These are phyloP conservation scores for Chydorus sphaericus DNA, from an alignment of 2,888 invertebrate species.

Conservation along the genomic window DNA sequence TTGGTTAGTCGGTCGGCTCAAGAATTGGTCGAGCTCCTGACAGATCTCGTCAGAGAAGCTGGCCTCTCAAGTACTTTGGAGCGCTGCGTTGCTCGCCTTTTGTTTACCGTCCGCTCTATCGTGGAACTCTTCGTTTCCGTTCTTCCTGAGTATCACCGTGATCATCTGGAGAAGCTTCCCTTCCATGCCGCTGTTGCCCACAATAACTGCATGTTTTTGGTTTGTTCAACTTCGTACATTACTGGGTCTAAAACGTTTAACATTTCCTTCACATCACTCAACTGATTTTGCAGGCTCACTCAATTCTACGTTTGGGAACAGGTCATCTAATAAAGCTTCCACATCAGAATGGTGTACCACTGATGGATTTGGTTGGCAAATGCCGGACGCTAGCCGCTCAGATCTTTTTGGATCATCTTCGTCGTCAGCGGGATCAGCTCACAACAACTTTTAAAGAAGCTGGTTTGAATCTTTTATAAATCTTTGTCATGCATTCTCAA, in stretches of 20 bases:
- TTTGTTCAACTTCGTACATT: too few species aligned
- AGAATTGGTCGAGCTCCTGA: slow-evolving; percentile 26
- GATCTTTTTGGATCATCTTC: slow-evolving; percentile 55
- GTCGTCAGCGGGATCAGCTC: slow-evolving; percentile 57
- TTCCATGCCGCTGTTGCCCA: slow-evolving; percentile 75
- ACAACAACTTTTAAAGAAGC: slow-evolving; percentile 57
- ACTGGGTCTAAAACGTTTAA: too few species aligned
- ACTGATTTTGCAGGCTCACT: too few species aligned
- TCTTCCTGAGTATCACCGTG: slow-evolving; percentile 64
- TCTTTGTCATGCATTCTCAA: too few species aligned
- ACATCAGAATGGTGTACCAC: slow-evolving; percentile 40
- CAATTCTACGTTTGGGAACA: slow-evolving; percentile 47
- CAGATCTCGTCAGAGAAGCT: slow-evolving; percentile 38
- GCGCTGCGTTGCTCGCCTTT: slow-evolving; percentile 44
- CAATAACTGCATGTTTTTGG: slow-evolving; percentile 83
- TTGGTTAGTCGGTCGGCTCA: slow-evolving; percentile 34
- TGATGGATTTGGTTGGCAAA: slow-evolving; percentile 49
- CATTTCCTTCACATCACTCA: too few species aligned
- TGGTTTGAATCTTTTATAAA: slow-evolving; percentile 42
- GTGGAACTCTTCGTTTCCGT: slow-evolving; percentile 61
- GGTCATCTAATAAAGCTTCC: slow-evolving; percentile 49
- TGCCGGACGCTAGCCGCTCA: slow-evolving; percentile 52
- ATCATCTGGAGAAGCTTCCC: slow-evolving; percentile 65
- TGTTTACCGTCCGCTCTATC: slow-evolving; percentile 52
- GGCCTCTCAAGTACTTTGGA: slow-evolving; percentile 40